phyloP scores from a whole-genome alignment of 1,140 invertebrate species.

The Anadara kagoshimensis region DNA sequence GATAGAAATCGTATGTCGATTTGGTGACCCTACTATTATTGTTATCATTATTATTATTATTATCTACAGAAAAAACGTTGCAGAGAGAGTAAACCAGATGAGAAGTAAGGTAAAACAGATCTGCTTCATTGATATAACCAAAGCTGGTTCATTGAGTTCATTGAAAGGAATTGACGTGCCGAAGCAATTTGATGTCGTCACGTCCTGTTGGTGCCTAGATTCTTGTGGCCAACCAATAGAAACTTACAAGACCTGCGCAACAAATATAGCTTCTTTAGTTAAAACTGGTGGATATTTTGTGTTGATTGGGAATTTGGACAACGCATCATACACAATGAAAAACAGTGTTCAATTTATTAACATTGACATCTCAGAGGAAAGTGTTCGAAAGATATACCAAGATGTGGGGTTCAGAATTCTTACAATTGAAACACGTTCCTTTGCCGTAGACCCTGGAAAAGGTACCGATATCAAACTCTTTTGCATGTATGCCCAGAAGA shows the following conservation, averaged over 20 bases:
- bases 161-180: not conserved
- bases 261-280: not conserved
- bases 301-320: not conserved
- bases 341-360: no score
- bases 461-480: no score
- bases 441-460: no score
- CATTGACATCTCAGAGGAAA: no score
- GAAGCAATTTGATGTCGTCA: not conserved
- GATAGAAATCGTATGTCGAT: not conserved
- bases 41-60: not conserved
- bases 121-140: not conserved
- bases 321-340: not conserved
- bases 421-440: no score
- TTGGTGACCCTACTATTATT: not conserved
- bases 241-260: not conserved
- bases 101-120: not conserved
- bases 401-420: no score
- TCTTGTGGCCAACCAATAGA: not conserved
- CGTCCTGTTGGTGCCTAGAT: not conserved
- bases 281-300: slow-evolving; percentile 1
- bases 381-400: no score
- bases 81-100: not conserved
- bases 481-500: no score
- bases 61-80: not conserved
- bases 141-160: not conserved